A percentile compares a stretch with the other conserved stretches of the same genome.
Conservation (phyloP, 2,888 invertebrate genomes). For the Corbicula japonica region DNA sequence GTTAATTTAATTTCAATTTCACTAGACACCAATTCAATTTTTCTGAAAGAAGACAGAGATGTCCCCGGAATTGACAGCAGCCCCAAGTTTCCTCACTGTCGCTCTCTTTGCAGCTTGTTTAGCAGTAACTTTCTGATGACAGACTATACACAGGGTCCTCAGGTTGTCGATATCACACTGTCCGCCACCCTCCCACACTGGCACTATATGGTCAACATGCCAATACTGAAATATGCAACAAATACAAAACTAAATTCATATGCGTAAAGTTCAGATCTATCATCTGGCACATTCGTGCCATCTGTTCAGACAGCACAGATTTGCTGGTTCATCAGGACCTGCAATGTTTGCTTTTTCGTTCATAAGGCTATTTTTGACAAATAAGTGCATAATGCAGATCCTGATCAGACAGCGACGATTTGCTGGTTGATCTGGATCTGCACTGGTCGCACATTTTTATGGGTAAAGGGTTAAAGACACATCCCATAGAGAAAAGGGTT, state of each 20-base stretch:
- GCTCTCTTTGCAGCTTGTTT: constrained; percentile 80
- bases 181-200: constrained; percentile 84
- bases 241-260: no score
- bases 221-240: constrained; percentile 82
- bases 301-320: no score
- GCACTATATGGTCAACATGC: constrained; percentile 84
- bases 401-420: no score
- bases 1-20: no score
- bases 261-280: not conserved
- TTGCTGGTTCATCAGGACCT: no score
- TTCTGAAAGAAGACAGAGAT: constrained; percentile 82
- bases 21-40: constrained; percentile 42
- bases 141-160: constrained; percentile 82
- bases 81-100: constrained; percentile 67
- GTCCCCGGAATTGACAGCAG: constrained; percentile 72
- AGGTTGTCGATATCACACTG: constrained; percentile 85
- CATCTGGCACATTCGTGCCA: not conserved
- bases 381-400: no score
- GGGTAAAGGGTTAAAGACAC: no score
- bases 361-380: no score
- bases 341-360: no score
- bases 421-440: no score
- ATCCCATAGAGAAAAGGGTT: no score
- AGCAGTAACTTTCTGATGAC: constrained; percentile 82
- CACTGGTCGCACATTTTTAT: no score